phyloP scores from a whole-genome alignment of 2,888 invertebrate genomes.

The Amphipyra berbera region DNA sequence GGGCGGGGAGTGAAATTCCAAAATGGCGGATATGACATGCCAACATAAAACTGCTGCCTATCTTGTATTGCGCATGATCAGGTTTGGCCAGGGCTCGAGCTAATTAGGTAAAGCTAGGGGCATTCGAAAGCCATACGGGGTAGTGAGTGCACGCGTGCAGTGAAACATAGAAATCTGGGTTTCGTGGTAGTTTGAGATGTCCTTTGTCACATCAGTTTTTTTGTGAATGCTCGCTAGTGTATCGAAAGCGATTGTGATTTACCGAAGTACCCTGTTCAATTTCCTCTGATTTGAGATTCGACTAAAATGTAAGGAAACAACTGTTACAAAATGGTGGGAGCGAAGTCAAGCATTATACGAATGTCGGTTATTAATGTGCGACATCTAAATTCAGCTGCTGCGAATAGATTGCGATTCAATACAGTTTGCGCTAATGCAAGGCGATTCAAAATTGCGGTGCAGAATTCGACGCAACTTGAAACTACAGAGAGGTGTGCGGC shows the following conservation, averaged over 20 bases:
- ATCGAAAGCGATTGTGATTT: not conserved
- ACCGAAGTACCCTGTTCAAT: too few species aligned
- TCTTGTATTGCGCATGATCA: slow-evolving; percentile 25
- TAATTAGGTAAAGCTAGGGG: not conserved
- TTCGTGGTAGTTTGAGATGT: not conserved
- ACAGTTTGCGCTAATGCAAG: slow-evolving; percentile 9
- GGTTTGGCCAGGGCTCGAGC: slow-evolving; percentile 10
- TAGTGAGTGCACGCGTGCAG: not conserved
- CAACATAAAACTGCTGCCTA: not conserved
- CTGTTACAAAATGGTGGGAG: not conserved
- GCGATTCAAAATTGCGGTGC: not conserved
- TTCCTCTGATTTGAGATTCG: too few species aligned
- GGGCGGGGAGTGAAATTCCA: slow-evolving; percentile 1
- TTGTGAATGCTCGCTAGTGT: not conserved
- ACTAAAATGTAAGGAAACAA: not conserved
- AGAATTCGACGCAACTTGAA: slow-evolving; percentile 1
- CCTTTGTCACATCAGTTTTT: not conserved
- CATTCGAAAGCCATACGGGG: not conserved
- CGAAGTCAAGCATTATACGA: not conserved
- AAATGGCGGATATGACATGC: slow-evolving; percentile 19
- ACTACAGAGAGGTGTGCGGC: not conserved
- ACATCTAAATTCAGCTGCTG: not conserved
- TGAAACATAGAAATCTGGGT: too few species aligned
- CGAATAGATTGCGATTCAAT: slow-evolving; percentile 1
- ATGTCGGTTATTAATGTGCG: not conserved